phyloP scores from a whole-genome alignment of 2,797 vertebrate genomes.

The Cryptoprocta ferox region DNA sequence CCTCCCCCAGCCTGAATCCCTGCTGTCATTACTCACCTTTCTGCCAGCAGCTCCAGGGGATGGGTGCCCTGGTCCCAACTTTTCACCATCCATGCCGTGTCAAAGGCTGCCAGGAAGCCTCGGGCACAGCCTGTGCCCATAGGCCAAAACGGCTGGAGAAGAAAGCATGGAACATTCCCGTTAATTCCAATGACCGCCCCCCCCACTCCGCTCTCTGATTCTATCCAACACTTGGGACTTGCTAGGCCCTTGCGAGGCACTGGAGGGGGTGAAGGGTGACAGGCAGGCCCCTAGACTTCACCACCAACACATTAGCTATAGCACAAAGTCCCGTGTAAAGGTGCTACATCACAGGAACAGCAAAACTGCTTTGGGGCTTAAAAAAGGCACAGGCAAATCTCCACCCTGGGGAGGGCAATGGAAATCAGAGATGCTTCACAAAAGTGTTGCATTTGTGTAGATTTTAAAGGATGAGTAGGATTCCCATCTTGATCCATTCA shows the following conservation, averaged over 20 bases:
- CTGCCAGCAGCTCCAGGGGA: constrained; percentile 94
- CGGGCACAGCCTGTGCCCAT: constrained; percentile 99
- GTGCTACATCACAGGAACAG: no score
- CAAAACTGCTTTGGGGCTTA: not conserved
- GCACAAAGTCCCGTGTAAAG: not conserved
- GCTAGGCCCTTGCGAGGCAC: not conserved
- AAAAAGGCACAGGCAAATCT: not conserved
- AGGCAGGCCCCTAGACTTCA: not conserved
- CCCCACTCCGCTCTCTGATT: not conserved
- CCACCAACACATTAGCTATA: not conserved
- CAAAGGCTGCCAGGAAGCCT: constrained; percentile 97
- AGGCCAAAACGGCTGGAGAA: constrained; percentile 97
- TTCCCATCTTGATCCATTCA: not conserved
- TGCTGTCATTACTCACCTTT: constrained; percentile 89
- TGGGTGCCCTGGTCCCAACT: constrained; percentile 94
- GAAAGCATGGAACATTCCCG: not conserved
- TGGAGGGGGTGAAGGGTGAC: not conserved
- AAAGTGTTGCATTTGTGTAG: not conserved
- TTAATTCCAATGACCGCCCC: not conserved
- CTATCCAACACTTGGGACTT: not conserved
- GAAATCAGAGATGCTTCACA: not conserved
- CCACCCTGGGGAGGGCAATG: not conserved
- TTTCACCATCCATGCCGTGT: constrained; percentile 98
- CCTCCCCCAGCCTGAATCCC: no score
- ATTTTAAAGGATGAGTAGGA: not conserved